A percentile compares a stretch with the other conserved stretches of the same genome.
phyloP scores from a whole-genome alignment of 2,888 invertebrate genomes.

The Penaeus monodon region DNA sequence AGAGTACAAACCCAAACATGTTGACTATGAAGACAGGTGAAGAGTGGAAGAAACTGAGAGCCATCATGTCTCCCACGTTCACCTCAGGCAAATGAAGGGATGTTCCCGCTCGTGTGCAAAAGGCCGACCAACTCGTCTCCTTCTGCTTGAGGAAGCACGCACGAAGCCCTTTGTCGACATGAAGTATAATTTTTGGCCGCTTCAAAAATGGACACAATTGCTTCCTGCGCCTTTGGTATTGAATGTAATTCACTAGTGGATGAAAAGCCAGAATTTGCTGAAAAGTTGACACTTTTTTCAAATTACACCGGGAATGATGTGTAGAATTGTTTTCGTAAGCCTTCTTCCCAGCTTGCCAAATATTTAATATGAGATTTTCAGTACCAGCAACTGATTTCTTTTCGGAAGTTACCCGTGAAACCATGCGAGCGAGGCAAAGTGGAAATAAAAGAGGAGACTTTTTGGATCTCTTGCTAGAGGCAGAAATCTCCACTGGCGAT shows the following conservation, averaged over 20 bases:
- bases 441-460: conserved; percentile 36
- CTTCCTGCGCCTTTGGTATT: conserved; percentile 54
- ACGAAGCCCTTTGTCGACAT: conserved; percentile 66
- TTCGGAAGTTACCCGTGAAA: background rate
- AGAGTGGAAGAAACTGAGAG: conserved; percentile 38
- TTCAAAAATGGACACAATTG: conserved; percentile 40
- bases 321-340: background rate
- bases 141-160: background rate
- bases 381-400: conserved; percentile 17
- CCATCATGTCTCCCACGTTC: conserved; percentile 46
- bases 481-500: background rate
- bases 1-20: conserved; percentile 26
- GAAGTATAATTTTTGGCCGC: conserved; percentile 23
- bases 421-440: conserved; percentile 1
- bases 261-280: conserved; percentile 29
- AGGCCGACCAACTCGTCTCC: background rate
- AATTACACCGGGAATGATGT: background rate
- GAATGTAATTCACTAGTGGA: conserved; percentile 21
- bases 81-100: background rate
- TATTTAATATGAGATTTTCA: background rate
- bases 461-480: conserved; percentile 41
- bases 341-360: conserved; percentile 11
- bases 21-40: conserved; percentile 35
- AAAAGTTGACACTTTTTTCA: conserved; percentile 31
- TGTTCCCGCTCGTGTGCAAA: too few relatives aligned